Evolutionary conservation across 1,140 invertebrate genomes (phyloP).

Genomic region (Heliconius congener): DNA sequence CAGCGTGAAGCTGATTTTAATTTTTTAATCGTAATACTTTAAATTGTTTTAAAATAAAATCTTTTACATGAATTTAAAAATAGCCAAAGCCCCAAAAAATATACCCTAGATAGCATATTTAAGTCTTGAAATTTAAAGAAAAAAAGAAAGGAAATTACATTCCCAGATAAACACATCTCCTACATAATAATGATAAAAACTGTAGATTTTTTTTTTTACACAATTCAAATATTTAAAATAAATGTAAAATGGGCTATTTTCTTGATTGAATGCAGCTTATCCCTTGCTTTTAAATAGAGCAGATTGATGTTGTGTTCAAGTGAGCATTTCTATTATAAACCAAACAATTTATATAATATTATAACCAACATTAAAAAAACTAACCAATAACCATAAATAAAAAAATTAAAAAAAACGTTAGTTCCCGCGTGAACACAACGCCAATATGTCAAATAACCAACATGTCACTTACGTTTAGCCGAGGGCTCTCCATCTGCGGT

Average conservation of each 20-base stretch:
- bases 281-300: conserved; percentile 19
- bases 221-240: background rate
- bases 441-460: conserved; percentile 45
- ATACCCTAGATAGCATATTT: no score
- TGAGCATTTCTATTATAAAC: background rate
- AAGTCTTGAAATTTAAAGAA: no score
- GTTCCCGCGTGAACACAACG: conserved; percentile 45
- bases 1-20: no score
- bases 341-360: background rate
- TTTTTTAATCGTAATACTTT: no score
- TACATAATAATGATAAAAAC: no score
- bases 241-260: background rate
- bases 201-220: no score
- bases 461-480: conserved; percentile 64
- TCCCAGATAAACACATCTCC: no score
- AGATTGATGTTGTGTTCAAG: conserved; percentile 34
- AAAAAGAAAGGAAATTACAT: no score
- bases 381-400: background rate
- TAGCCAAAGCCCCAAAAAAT: no score
- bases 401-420: background rate
- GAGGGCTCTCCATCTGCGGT: conserved; percentile 50
- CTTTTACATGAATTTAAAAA: no score
- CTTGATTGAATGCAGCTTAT: conserved; percentile 23
- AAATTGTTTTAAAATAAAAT: no score
- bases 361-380: background rate